Evolutionary conservation across 2,797 vertebrate species (phyloP), one percentile per base, ranked within the genome.

Genomic region (Propithecus perrieri): DNA sequence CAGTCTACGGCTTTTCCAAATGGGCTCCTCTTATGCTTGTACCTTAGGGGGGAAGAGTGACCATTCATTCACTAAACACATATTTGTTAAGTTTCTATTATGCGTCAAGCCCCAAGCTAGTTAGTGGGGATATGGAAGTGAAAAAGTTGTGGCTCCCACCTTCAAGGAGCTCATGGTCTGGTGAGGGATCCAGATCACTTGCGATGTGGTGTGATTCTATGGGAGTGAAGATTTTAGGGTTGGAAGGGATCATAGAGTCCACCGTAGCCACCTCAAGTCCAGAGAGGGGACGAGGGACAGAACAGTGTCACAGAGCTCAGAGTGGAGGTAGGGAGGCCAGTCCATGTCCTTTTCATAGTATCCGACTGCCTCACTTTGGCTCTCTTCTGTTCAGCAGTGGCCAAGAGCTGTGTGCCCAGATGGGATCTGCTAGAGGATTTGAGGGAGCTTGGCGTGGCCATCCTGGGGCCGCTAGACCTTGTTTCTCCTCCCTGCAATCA

Each of bases 1-100:
- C 38, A 53, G 28, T 46, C 65, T 65, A 81, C 24, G 61, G 35
- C 63, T 96, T 95, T 96, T 78, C 84, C 38, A 3, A 92, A 93
- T 71, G 72, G 65, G 84, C 3, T 50, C 17, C 35, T 91, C 79
- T 67, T 89, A 14, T 93, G 43, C 63, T 90, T 87, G 24, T 33
- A 87, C 17, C 20, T 35, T 38, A 79, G 76, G 22, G 71, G 63
- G 80, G 67, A 79, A 89, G 75, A 35, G 81, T 53, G 67, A 93
- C 59, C 48, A 87, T 55, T 84, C 33, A 86, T 41, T 50, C 76
- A 76, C 0, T 57, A 53, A 71, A 91, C 35, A 89, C 18, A 18
- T 28, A 41, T 84, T 85, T 84, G 85, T 74, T 63, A 92, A 92
- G 13, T 61, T 86, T 43, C 78, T 48, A 63, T 41, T 57, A 30